Percentiles rank a stretch among this genome's conserved stretches.
phyloP scores from a whole-genome alignment of 2,888 invertebrate genomes.

The Tortricodes alternella region DNA sequence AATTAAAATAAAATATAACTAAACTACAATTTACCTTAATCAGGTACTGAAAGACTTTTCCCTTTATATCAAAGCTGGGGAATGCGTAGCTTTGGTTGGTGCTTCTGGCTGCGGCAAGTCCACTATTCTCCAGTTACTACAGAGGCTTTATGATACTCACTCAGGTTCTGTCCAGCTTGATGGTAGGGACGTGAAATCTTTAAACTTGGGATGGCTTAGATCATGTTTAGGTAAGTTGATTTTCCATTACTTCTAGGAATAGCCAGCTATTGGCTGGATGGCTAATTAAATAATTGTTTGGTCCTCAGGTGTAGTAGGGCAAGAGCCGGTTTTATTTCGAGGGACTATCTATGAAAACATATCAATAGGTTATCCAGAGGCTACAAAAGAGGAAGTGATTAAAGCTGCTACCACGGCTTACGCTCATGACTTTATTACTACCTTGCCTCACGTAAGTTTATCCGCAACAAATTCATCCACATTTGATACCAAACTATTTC shows the following conservation, averaged over 20 bases:
- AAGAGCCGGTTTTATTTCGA: conserved; percentile 93
- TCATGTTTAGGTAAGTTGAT: conserved; percentile 85
- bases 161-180: conserved; percentile 84
- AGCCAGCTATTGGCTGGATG: neutral
- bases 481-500: no score
- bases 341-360: conserved; percentile 88
- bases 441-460: conserved; percentile 85
- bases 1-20: no score
- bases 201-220: conserved; percentile 90
- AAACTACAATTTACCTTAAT: conserved; percentile 22
- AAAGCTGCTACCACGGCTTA: conserved; percentile 88
- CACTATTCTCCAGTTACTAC: conserved; percentile 89
- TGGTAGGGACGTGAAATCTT: conserved; percentile 84
- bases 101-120: conserved; percentile 92
- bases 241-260: neutral
- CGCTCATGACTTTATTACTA: conserved; percentile 88
- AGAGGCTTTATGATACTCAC: conserved; percentile 87
- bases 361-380: conserved; percentile 87
- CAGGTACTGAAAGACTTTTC: conserved; percentile 87
- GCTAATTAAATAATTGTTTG: neutral
- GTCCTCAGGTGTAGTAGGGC: conserved; percentile 88
- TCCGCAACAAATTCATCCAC: neutral
- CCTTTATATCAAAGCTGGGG: conserved; percentile 84
- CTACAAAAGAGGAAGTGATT: conserved; percentile 86
- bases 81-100: conserved; percentile 88